Percentiles rank a stretch among this genome's conserved stretches.
These are phyloP conservation scores for Lissonota sp. DNA, from an alignment of 2,888 invertebrate species.

Conservation along the genomic window DNA sequence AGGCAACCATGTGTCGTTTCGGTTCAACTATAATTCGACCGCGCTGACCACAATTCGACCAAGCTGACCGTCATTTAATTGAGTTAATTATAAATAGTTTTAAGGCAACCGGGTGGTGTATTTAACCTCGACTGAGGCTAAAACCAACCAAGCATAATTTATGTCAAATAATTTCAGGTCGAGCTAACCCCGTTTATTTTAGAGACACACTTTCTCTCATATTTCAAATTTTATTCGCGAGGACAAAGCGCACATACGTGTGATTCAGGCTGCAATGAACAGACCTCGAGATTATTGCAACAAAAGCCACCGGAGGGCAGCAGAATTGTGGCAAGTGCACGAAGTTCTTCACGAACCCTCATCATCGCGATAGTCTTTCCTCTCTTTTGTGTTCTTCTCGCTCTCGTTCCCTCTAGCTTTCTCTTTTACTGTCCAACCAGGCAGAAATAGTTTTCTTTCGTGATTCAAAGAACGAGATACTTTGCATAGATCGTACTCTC, in stretches of 20 bases:
- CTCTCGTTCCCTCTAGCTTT: neutral
- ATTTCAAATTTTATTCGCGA: neutral
- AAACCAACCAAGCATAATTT: too few relatives aligned
- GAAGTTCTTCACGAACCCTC: conserved; percentile 55
- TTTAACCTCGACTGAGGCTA: too few relatives aligned
- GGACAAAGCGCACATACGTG: conserved; percentile 3
- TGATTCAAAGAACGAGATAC: conserved; percentile 29
- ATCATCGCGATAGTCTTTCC: conserved; percentile 34
- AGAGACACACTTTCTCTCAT: neutral
- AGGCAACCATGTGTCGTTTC: too few relatives aligned
- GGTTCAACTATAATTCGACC: too few relatives aligned
- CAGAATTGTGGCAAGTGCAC: conserved; percentile 25
- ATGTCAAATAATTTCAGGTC: too few relatives aligned
- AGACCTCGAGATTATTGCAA: conserved; percentile 34
- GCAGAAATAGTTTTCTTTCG: conserved; percentile 36
- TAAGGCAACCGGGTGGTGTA: too few relatives aligned
- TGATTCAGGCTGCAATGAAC: conserved; percentile 14
- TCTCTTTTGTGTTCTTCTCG: conserved; percentile 30
- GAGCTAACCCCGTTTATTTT: too few relatives aligned
- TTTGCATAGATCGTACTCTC: conserved; percentile 5
- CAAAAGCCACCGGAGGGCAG: conserved; percentile 7
- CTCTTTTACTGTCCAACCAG: conserved; percentile 4
- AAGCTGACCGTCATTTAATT: too few relatives aligned
- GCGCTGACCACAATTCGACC: too few relatives aligned
- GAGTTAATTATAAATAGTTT: too few relatives aligned